phyloP scores from a whole-genome alignment of 1,140 invertebrate species.

The Zaprionus kolodkinae region DNA sequence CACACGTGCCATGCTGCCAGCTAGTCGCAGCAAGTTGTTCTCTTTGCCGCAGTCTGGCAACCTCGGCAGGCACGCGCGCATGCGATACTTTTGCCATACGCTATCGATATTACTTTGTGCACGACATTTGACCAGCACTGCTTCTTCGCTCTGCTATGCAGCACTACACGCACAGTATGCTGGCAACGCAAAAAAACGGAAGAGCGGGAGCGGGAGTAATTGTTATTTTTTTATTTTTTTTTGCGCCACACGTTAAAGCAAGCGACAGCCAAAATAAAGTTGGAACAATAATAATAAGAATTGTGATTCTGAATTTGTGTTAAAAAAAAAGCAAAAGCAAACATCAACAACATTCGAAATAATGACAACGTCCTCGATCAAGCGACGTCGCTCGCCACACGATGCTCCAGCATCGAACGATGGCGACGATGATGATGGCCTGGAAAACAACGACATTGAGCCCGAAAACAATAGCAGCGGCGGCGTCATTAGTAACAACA shows the following conservation, averaged over 20 bases:
- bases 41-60: not conserved
- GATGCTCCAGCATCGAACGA: constrained; percentile 35
- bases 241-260: constrained; percentile 35
- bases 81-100: not conserved
- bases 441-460: constrained; percentile 28
- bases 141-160: constrained; percentile 14
- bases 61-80: not conserved
- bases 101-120: constrained; percentile 18
- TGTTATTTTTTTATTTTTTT: constrained; percentile 44
- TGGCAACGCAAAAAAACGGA: constrained; percentile 43
- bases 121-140: constrained; percentile 21
- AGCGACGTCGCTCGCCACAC: constrained; percentile 47
- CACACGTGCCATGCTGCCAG: not conserved
- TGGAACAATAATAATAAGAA: constrained; percentile 18
- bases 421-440: constrained; percentile 23
- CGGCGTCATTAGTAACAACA: constrained; percentile 4
- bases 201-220: constrained; percentile 48
- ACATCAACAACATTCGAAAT: not conserved
- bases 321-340: not conserved
- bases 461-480: constrained; percentile 2
- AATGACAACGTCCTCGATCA: constrained; percentile 70
- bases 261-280: constrained; percentile 22
- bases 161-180: constrained; percentile 24
- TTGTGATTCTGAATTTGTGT: not conserved
- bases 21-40: not conserved